Percentiles rank a stretch among this genome's conserved stretches.
These are phyloP conservation scores for Cryptophagus acutangulus DNA, from an alignment of 2,888 invertebrate genomes.

Conservation along the genomic window DNA sequence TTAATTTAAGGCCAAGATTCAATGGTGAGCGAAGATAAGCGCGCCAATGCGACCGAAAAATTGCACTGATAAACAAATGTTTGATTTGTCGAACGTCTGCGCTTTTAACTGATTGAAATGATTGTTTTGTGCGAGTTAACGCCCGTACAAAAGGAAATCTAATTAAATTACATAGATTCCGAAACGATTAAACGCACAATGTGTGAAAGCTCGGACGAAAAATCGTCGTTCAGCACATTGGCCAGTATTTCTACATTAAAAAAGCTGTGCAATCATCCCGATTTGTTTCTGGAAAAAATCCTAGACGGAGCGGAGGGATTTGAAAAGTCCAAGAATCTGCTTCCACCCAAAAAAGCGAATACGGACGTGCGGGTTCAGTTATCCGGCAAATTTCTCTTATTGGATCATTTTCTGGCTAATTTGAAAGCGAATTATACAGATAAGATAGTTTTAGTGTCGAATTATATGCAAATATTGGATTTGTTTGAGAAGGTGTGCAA, in stretches of 20 bases:
- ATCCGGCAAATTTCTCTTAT: constrained; percentile 91
- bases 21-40: constrained; percentile 76
- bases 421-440: constrained; percentile 88
- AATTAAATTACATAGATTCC: constrained; percentile 81
- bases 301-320: constrained; percentile 78
- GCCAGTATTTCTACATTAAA: constrained; percentile 94
- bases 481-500: constrained; percentile 86
- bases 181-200: constrained; percentile 75
- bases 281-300: constrained; percentile 89
- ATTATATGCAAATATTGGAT: constrained; percentile 98
- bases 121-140: constrained; percentile 92
- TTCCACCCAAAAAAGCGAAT: constrained; percentile 67
- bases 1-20: constrained; percentile 91
- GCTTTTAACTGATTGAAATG: constrained; percentile 90
- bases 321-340: constrained; percentile 68
- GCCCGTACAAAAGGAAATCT: constrained; percentile 76
- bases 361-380: constrained; percentile 73
- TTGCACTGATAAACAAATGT: constrained; percentile 88
- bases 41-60: constrained; percentile 76
- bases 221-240: constrained; percentile 65
- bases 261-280: constrained; percentile 97
- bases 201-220: constrained; percentile 47
- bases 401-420: constrained; percentile 91
- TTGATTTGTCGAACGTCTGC: constrained; percentile 92
- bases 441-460: constrained; percentile 96